These are phyloP conservation scores for Piscicola geometra DNA, from an alignment of 2,888 invertebrate species.

Conservation along the genomic window DNA sequence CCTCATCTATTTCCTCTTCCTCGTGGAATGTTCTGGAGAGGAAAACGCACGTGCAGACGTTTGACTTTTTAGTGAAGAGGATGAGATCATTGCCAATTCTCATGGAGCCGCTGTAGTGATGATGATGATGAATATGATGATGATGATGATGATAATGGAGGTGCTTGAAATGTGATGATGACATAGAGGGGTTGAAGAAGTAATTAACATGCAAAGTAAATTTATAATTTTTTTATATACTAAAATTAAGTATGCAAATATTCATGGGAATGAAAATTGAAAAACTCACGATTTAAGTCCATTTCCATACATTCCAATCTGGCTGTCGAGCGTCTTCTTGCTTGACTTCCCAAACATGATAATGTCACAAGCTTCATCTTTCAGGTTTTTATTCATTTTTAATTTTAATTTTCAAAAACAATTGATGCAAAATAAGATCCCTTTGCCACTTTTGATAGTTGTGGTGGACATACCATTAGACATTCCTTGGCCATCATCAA, in stretches of 20 bases:
- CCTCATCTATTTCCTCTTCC: slow-evolving; percentile 55
- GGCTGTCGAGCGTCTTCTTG: slow-evolving; percentile 52
- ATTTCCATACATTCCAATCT: slow-evolving; percentile 59
- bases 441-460: background rate
- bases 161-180: background rate
- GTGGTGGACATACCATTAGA: slow-evolving; percentile 47
- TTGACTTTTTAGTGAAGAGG: slow-evolving; percentile 57
- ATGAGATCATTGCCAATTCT: slow-evolving; percentile 58
- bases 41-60: slow-evolving; percentile 55
- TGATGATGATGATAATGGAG: background rate
- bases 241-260: background rate
- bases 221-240: background rate
- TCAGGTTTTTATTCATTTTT: slow-evolving; percentile 33
- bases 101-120: slow-evolving; percentile 56
- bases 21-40: slow-evolving; percentile 58
- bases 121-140: background rate
- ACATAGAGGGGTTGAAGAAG: background rate
- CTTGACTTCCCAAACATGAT: slow-evolving; percentile 57
- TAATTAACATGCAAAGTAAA: background rate
- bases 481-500: slow-evolving; percentile 59
- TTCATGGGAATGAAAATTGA: background rate
- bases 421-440: background rate
- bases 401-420: background rate
- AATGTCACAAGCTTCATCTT: slow-evolving; percentile 55
- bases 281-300: slow-evolving; percentile 58